Evolutionary conservation across 2,113 vertebrate species (phyloP), one percentile per base, ranked within the genome.

Genomic region (Erythrocercus mccallii): DNA sequence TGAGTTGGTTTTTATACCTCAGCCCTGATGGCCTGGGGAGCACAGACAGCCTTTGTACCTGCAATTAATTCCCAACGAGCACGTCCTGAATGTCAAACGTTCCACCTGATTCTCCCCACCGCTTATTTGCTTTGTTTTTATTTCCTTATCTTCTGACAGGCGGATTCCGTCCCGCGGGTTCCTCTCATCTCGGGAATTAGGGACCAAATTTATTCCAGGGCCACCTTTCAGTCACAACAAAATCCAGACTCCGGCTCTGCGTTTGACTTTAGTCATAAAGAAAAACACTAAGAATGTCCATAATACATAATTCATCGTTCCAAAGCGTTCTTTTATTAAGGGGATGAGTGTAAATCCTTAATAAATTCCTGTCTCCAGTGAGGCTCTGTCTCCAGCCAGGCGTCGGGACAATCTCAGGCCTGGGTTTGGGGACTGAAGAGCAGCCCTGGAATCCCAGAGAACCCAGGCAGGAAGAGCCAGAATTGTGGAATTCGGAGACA

Each of bases 31-130:
- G 91, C 95, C 95, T 62, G 89, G 78, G 95, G 91, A 96, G 13
- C 86, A 58, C 93, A 96, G 96, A 96, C 95, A 78, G 48, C 54
- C 83, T 96, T 96, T 96, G 83, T 89, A 80, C 64, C 71, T 84
- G 54, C 51, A 91, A 91, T 96, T 86, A 81, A 40, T 77, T 72
- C 30, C 71, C 72, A 73, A 16, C 27, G 0, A 86, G 89, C 45
- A 77, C 3, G 47, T 83, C 83, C 83, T 61, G 25, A 86, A 96
- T 86, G 89, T 15, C 84, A 83, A 86, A 86, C 3, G 31, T 89
- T 83, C 80, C 68, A 47, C 23, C 45, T 70, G 72, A 70, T 89
- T 81, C 54, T 88, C 64, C 80, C 86, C 17, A 5, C 11, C 62
- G 28, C 84, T 88, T 37, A 53, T 77, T 73, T 57, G 50, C 47